Evolutionary conservation across 2,113 vertebrate genomes (phyloP).

Genomic region (Garra rufa): DNA sequence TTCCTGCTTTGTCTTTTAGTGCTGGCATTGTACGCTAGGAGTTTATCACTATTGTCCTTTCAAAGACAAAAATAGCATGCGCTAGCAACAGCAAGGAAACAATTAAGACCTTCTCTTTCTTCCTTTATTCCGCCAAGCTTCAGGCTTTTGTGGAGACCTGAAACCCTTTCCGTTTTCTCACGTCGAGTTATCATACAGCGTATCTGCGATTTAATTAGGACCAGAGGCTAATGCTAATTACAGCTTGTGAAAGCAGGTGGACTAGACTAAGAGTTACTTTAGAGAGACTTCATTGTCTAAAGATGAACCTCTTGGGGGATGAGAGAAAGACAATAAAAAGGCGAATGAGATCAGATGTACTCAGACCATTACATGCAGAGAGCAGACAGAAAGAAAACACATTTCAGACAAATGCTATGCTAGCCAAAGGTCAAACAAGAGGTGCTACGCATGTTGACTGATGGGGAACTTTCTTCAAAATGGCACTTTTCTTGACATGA

Average conservation of each 20-base stretch:
- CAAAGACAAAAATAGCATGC: conserved; percentile 14
- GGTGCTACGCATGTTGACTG: neutral
- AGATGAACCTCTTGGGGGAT: conserved; percentile 26
- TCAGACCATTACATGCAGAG: neutral
- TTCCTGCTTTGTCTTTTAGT: neutral
- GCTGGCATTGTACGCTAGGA: neutral
- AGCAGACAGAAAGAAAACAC: neutral
- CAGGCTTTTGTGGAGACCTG: conserved; percentile 11
- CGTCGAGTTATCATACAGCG: conserved; percentile 28
- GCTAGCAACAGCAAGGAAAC: conserved; percentile 27
- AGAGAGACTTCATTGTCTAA: neutral
- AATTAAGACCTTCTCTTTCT: conserved; percentile 29
- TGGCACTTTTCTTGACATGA: neutral
- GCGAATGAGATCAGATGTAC: neutral
- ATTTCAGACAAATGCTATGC: neutral
- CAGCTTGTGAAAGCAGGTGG: conserved; percentile 47
- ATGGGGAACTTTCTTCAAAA: neutral
- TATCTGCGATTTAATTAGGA: conserved; percentile 50
- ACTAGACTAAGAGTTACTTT: conserved; percentile 16
- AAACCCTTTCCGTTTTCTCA: neutral
- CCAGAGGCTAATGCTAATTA: conserved; percentile 47
- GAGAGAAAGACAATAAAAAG: neutral
- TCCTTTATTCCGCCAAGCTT: conserved; percentile 21
- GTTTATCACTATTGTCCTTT: conserved; percentile 13
- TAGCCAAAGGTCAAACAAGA: neutral